These are phyloP conservation scores for Aricia agestis DNA, from an alignment of 1,140 invertebrate genomes.

Conservation along the genomic window DNA sequence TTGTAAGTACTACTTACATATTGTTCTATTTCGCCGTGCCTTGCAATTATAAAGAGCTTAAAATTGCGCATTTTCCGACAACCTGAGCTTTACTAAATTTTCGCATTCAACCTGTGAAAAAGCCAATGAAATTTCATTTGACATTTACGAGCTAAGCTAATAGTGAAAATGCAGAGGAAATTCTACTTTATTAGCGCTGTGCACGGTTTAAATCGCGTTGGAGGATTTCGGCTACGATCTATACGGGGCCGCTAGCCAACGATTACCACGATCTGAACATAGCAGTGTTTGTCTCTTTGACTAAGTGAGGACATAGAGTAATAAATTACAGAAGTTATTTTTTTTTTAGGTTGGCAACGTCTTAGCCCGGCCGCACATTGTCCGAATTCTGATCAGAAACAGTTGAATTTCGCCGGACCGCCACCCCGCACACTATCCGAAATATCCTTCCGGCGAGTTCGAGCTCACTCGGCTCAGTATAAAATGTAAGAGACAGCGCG, in stretches of 20 bases:
- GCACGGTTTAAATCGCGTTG: conserved; percentile 11
- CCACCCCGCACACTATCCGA: too few relatives aligned
- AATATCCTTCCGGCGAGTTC: too few relatives aligned
- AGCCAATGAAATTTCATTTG: conserved; percentile 1
- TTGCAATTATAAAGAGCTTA: too few relatives aligned
- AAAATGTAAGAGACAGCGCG: too few relatives aligned
- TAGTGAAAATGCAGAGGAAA: background rate
- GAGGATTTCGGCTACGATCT: conserved; percentile 16
- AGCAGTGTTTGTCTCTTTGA: conserved; percentile 3
- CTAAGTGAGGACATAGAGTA: background rate
- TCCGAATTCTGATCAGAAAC: too few relatives aligned
- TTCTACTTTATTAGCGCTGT: background rate
- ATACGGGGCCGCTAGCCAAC: background rate
- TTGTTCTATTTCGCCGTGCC: too few relatives aligned
- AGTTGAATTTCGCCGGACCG: too few relatives aligned
- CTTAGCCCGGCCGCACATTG: too few relatives aligned
- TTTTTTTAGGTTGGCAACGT: too few relatives aligned
- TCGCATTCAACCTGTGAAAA: background rate
- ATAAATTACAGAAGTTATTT: conserved; percentile 2
- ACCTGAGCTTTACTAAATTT: background rate
- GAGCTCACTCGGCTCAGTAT: too few relatives aligned
- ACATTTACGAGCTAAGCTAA: conserved; percentile 3
- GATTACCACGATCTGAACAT: conserved; percentile 7
- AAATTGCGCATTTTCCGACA: background rate
- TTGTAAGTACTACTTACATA: too few relatives aligned